Percentiles rank a stretch among this genome's conserved stretches.
Conservation (phyloP, 2,888 invertebrate species). For the Physocephala rufipes region DNA sequence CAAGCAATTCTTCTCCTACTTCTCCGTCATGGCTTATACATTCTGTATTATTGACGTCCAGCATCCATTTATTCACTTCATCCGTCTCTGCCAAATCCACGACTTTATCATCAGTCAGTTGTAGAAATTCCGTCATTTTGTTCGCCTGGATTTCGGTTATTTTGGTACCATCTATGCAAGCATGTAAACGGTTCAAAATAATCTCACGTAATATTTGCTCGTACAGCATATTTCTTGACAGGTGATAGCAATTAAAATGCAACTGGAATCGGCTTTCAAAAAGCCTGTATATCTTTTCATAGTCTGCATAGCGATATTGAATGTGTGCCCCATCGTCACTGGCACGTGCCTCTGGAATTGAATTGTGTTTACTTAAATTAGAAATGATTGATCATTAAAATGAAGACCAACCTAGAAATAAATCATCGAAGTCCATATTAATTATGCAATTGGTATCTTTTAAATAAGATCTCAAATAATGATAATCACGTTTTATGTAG, state of each 20-base stretch:
- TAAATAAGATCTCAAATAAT: constrained; percentile 43
- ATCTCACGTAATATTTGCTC: constrained; percentile 52
- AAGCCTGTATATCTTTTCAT: constrained; percentile 65
- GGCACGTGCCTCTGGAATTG: constrained; percentile 50
- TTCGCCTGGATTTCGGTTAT: constrained; percentile 35
- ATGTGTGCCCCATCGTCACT: constrained; percentile 57
- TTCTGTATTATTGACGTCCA: constrained; percentile 17
- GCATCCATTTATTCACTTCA: constrained; percentile 38
- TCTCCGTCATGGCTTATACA: constrained; percentile 62
- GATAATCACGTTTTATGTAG: constrained; percentile 71
- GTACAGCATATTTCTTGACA: constrained; percentile 62
- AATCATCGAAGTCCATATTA: constrained; percentile 54
- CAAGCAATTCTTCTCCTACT: constrained; percentile 53
- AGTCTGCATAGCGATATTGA: constrained; percentile 67
- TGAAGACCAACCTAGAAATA: constrained; percentile 50
- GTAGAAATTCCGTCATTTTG: constrained; percentile 42
- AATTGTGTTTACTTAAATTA: neutral
- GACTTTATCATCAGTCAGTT: constrained; percentile 49
- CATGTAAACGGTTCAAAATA: constrained; percentile 11
- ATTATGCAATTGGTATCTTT: constrained; percentile 44
- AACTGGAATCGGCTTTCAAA: constrained; percentile 66
- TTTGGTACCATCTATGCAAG: constrained; percentile 34
- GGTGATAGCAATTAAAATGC: constrained; percentile 68
- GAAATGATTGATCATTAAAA: neutral
- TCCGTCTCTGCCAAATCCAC: constrained; percentile 45